Conservation (phyloP, 1,140 invertebrate species). For the Danaus plexippus region DNA sequence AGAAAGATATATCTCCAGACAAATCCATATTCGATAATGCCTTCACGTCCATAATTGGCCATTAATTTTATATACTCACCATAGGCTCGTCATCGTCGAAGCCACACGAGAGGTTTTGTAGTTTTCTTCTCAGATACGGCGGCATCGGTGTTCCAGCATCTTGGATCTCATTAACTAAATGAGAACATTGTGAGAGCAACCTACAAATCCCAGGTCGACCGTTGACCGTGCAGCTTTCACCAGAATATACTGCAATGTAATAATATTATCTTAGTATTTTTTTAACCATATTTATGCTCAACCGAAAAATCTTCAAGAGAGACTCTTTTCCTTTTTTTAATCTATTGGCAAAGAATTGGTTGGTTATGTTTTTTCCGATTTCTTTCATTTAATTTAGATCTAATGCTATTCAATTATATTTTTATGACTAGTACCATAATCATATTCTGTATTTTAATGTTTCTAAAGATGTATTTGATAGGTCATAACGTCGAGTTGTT, state of each 20-base stretch:
- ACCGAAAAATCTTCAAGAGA: too few relatives aligned
- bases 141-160: constrained; percentile 44
- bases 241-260: constrained; percentile 34
- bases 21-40: neutral
- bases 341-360: too few relatives aligned
- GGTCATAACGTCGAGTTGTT: too few relatives aligned
- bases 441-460: too few relatives aligned
- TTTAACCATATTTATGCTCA: too few relatives aligned
- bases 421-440: too few relatives aligned
- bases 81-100: constrained; percentile 41
- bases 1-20: too few relatives aligned
- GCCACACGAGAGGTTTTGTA: constrained; percentile 40
- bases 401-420: too few relatives aligned
- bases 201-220: constrained; percentile 31
- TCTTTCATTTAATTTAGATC: too few relatives aligned
- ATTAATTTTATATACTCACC: constrained; percentile 25
- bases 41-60: neutral
- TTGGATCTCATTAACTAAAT: constrained; percentile 34
- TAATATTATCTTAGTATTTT: constrained; percentile 6
- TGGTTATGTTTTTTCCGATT: too few relatives aligned
- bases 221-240: constrained; percentile 34
- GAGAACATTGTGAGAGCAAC: constrained; percentile 32
- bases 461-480: too few relatives aligned
- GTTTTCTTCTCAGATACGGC: constrained; percentile 31
- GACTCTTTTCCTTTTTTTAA: too few relatives aligned